Percentiles rank a stretch among this genome's conserved stretches.
These are phyloP conservation scores for Thamnaconus septentrionalis DNA, from an alignment of 2,113 vertebrate species.

Conservation along the genomic window DNA sequence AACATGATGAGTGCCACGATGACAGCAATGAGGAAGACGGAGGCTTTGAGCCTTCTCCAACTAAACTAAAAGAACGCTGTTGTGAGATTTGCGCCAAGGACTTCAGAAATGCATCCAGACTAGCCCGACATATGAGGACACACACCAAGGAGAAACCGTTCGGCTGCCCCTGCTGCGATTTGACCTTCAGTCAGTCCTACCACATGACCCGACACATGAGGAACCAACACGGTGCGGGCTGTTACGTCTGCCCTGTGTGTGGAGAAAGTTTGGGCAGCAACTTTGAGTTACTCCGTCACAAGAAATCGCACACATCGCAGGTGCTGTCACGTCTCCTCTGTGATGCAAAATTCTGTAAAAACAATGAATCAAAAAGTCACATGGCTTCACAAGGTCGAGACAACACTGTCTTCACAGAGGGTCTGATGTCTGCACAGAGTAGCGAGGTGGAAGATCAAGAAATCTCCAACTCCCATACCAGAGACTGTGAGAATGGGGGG, in stretches of 20 bases:
- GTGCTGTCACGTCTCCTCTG: conserved; percentile 27
- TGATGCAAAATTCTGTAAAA: conserved; percentile 4
- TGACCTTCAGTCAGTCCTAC: conserved; percentile 59
- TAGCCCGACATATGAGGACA: conserved; percentile 59
- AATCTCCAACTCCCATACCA: not conserved
- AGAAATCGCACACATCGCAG: conserved; percentile 22
- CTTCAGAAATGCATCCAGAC: conserved; percentile 51
- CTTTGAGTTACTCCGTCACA: conserved; percentile 47
- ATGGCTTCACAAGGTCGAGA: conserved; percentile 8
- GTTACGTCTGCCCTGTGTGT: conserved; percentile 51
- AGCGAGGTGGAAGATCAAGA: conserved; percentile 3
- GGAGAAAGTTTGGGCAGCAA: conserved; percentile 28
- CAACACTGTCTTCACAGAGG: not conserved
- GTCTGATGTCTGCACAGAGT: not conserved
- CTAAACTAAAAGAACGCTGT: conserved; percentile 17
- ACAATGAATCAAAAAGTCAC: conserved; percentile 5
- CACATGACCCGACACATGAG: conserved; percentile 65
- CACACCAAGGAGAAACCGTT: conserved; percentile 68
- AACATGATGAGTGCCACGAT: not conserved
- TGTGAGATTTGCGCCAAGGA: conserved; percentile 45
- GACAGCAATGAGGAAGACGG: not conserved
- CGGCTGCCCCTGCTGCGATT: conserved; percentile 38
- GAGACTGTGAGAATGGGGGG: not conserved
- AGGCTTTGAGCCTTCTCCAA: not conserved
- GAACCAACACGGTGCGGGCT: conserved; percentile 44